Evolutionary conservation across 2,888 invertebrate genomes (phyloP).

Genomic region (Hirtodrosophila trivittata): DNA sequence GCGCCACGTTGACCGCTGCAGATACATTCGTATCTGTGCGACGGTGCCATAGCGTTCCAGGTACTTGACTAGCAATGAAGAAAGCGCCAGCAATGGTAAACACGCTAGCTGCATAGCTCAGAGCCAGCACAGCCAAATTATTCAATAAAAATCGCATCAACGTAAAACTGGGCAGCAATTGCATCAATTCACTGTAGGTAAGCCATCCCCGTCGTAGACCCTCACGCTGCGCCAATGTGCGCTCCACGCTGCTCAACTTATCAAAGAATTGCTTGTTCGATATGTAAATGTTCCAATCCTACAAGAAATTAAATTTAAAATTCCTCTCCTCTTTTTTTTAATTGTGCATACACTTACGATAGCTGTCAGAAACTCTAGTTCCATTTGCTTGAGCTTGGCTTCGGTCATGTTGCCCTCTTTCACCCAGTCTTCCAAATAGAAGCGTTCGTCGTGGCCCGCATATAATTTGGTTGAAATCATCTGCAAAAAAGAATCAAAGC

Average conservation of each 20-base stretch:
- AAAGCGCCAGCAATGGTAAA: conserved; percentile 84
- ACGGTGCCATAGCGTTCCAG: conserved; percentile 84
- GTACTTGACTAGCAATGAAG: conserved; percentile 85
- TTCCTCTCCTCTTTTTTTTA: not conserved
- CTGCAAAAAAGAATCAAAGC: conserved; percentile 84
- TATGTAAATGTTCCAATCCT: conserved; percentile 95
- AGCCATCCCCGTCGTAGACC: conserved; percentile 90
- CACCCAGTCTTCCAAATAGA: conserved; percentile 96
- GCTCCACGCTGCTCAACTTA: conserved; percentile 89
- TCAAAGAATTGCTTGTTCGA: conserved; percentile 90
- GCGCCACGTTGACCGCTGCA: conserved; percentile 18
- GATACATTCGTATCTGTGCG: conserved; percentile 23
- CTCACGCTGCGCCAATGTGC: conserved; percentile 89
- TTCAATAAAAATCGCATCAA: conserved; percentile 81
- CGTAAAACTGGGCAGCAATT: conserved; percentile 82
- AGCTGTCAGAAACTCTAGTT: conserved; percentile 94
- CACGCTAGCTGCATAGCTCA: conserved; percentile 83
- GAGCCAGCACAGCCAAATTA: conserved; percentile 80
- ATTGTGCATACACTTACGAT: conserved; percentile 92
- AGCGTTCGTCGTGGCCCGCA: conserved; percentile 95
- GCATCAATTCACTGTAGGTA: conserved; percentile 91
- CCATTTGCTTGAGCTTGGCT: conserved; percentile 91
- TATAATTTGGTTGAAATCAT: conserved; percentile 99
- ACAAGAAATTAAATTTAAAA: conserved; percentile 10
- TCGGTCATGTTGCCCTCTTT: conserved; percentile 90